These are phyloP conservation scores for Lytechinus variegatus DNA, from an alignment of 35 echinoderm and acorn worm genomes.

Conservation along the genomic window DNA sequence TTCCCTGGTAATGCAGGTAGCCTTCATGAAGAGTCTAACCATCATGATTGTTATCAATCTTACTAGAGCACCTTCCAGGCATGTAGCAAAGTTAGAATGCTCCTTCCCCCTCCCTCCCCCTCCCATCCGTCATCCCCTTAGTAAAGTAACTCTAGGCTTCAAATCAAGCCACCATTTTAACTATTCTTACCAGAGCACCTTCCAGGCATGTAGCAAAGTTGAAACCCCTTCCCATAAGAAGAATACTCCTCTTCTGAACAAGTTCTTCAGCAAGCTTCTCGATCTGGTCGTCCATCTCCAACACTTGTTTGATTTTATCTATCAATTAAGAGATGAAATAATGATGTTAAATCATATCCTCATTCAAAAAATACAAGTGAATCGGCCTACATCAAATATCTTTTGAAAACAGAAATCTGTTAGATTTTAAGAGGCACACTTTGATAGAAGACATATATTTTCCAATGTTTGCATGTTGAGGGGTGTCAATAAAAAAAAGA, in stretches of 20 bases:
- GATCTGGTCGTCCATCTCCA: conserved; percentile 84
- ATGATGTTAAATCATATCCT: background rate
- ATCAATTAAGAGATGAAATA: background rate
- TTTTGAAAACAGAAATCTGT: too few relatives aligned
- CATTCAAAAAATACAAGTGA: too few relatives aligned
- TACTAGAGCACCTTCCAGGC: conserved; percentile 96
- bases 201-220: background rate
- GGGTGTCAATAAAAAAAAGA: too few relatives aligned
- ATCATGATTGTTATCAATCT: background rate
- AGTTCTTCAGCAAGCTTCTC: conserved; percentile 88
- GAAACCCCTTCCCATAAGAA: conserved; percentile 75
- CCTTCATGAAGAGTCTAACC: too few relatives aligned
- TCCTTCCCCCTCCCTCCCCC: too few relatives aligned
- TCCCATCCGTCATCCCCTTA: too few relatives aligned
- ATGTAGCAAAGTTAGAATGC: conserved; percentile 81
- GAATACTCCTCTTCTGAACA: conserved; percentile 87
- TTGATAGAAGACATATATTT: too few relatives aligned
- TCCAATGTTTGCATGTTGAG: too few relatives aligned
- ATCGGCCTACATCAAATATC: too few relatives aligned
- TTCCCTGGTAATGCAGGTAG: too few relatives aligned
- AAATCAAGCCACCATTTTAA: background rate
- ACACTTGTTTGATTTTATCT: conserved; percentile 89
- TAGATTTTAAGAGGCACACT: too few relatives aligned
- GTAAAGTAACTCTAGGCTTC: too few relatives aligned
- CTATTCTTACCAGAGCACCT: background rate